Evolutionary conservation across 2,888 invertebrate species (phyloP).

Genomic region (Alviniconcha strummeri): DNA sequence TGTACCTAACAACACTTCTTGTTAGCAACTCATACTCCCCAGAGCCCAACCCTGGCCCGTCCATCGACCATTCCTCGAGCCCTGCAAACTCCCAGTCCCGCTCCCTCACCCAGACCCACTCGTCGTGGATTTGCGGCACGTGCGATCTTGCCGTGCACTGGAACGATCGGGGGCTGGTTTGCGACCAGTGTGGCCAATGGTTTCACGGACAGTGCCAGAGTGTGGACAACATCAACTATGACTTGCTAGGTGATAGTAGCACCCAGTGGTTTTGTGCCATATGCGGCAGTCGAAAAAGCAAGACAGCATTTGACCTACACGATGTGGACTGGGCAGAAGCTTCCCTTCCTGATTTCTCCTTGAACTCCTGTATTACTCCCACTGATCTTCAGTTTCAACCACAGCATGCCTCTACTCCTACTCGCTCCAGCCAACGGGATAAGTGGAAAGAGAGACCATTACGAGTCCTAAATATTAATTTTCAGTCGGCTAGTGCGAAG

Average conservation of each 20-base stretch:
- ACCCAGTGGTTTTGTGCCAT: conserved; percentile 10
- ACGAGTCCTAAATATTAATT: neutral
- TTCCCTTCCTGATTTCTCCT: neutral
- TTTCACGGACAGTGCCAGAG: conserved; percentile 21
- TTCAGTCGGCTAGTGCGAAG: neutral
- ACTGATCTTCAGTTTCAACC: conserved; percentile 11
- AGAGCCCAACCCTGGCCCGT: conserved; percentile 6
- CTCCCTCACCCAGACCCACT: neutral
- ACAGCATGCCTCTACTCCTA: conserved; percentile 8
- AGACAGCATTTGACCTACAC: conserved; percentile 18
- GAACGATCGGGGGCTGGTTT: neutral
- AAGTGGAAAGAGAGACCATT: conserved; percentile 10
- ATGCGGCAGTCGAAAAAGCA: conserved; percentile 9
- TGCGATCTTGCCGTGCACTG: neutral
- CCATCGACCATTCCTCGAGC: neutral
- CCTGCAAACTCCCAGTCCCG: too few relatives aligned
- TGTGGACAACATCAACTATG: conserved; percentile 9
- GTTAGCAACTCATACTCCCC: neutral
- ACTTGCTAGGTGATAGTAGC: neutral
- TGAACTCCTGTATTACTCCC: neutral
- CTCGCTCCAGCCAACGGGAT: conserved; percentile 3
- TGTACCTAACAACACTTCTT: neutral
- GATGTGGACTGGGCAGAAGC: neutral
- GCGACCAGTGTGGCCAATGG: conserved; percentile 23
- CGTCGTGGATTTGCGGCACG: conserved; percentile 21